Conservation (phyloP, 1,140 invertebrate species). For the Drosophila dunni region DNA sequence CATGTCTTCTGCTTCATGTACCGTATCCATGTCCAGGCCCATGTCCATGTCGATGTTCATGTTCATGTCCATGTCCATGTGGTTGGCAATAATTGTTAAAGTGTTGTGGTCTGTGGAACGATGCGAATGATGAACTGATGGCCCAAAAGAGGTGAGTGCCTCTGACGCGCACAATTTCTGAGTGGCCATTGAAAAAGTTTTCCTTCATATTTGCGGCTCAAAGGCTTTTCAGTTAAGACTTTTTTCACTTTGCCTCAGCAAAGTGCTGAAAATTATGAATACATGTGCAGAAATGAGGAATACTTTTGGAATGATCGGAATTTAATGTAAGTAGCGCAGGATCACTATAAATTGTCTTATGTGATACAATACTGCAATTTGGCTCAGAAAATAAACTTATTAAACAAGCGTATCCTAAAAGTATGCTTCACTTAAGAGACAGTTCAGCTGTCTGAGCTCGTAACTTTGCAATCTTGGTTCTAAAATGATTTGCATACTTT, state of each 20-base stretch:
- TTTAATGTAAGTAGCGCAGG: too few relatives aligned
- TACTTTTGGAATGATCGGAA: not conserved
- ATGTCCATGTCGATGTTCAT: conserved; percentile 22
- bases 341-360: too few relatives aligned
- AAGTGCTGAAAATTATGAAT: not conserved
- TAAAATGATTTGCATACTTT: too few relatives aligned
- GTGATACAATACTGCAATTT: too few relatives aligned
- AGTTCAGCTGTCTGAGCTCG: too few relatives aligned
- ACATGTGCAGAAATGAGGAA: not conserved
- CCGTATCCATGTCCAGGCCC: conserved; percentile 8
- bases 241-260: conserved; percentile 24
- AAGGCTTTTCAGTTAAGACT: conserved; percentile 13
- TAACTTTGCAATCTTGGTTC: too few relatives aligned
- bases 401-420: too few relatives aligned
- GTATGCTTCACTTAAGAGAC: conserved; percentile 17
- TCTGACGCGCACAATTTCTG: conserved; percentile 21
- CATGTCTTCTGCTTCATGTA: conserved; percentile 5
- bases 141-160: conserved; percentile 16
- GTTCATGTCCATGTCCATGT: conserved; percentile 60
- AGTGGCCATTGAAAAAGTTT: conserved; percentile 43
- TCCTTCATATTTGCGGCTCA: conserved; percentile 21
- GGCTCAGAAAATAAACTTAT: too few relatives aligned
- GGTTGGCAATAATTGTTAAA: conserved; percentile 80
- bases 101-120: conserved; percentile 54
- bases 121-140: conserved; percentile 61